Evolutionary conservation across 2,113 vertebrate species (phyloP).

Genomic region (Cheirogaleus medius): DNA sequence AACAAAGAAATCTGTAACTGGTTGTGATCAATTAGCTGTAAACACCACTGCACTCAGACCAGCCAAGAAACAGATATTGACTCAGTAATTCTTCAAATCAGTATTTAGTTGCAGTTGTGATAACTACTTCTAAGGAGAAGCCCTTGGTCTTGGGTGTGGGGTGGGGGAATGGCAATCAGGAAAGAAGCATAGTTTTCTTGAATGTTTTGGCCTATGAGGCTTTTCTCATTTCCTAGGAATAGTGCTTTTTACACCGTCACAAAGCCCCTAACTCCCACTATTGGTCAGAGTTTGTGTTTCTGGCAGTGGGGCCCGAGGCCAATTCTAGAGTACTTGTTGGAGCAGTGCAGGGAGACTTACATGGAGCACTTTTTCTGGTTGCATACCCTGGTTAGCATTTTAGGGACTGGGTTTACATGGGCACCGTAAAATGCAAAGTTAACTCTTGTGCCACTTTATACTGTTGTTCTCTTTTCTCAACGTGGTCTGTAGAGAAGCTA

Average conservation of each 20-base stretch:
- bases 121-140: background rate
- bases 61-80: background rate
- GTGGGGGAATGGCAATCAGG: background rate
- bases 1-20: too few relatives aligned
- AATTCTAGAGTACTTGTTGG: background rate
- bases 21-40: too few relatives aligned
- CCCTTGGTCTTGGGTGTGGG: background rate
- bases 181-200: background rate
- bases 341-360: background rate
- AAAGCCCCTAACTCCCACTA: background rate
- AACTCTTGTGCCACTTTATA: background rate
- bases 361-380: background rate
- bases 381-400: background rate
- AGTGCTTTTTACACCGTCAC: background rate
- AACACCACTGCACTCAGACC: too few relatives aligned
- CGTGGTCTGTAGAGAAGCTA: background rate
- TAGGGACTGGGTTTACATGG: background rate
- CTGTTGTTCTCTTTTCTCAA: background rate
- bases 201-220: background rate
- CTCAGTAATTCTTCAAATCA: background rate
- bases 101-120: background rate
- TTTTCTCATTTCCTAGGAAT: background rate
- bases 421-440: background rate
- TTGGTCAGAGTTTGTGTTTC: background rate
- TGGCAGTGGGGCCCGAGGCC: background rate